These are phyloP conservation scores for Hydrolagus affinis DNA, from an alignment of 2,113 vertebrate species.

Conservation along the genomic window DNA sequence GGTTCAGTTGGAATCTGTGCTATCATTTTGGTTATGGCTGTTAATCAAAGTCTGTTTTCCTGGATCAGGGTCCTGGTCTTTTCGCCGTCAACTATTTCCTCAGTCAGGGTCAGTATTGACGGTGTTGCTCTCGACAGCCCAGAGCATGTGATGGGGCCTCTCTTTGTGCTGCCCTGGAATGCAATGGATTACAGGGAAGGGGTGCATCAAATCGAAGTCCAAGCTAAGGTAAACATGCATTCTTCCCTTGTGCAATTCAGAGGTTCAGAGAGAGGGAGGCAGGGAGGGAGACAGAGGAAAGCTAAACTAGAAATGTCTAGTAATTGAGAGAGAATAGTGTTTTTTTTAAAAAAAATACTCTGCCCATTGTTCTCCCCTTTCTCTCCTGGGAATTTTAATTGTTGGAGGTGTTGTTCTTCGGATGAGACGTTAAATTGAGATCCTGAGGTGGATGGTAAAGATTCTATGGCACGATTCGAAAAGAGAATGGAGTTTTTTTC, in stretches of 20 bases:
- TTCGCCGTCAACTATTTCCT: conserved; percentile 68
- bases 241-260: background rate
- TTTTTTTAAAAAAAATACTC: no score
- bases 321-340: no score
- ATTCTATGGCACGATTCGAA: no score
- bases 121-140: conserved; percentile 62
- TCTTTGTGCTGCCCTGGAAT: conserved; percentile 77
- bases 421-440: no score
- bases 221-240: conserved; percentile 64
- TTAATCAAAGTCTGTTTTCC: conserved; percentile 42
- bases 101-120: conserved; percentile 70
- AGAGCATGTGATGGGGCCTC: conserved; percentile 66
- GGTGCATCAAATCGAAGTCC: conserved; percentile 74
- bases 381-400: no score
- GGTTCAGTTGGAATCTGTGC: no score
- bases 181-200: conserved; percentile 68
- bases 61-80: conserved; percentile 77
- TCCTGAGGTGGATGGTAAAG: no score
- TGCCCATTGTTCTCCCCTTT: no score
- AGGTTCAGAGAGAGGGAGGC: background rate
- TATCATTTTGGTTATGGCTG: background rate
- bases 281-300: background rate
- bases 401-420: no score
- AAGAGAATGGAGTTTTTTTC: no score
- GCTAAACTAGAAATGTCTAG: background rate